Conservation (phyloP, 35 echinoderm and acorn worm species). For the Apostichopus parvimensis region DNA sequence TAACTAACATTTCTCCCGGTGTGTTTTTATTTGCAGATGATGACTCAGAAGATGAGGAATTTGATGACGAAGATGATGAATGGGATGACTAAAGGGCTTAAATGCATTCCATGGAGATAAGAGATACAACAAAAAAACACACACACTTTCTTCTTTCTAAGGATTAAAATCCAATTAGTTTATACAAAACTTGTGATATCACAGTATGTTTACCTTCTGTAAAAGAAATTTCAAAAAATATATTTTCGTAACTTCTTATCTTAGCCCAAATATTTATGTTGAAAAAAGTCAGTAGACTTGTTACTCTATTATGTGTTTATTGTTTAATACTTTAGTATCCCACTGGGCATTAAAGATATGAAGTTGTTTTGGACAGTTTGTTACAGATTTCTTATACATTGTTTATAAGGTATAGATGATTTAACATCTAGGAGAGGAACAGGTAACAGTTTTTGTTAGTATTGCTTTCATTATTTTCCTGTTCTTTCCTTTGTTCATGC, state of each 20-base stretch:
- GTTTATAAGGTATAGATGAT: too few relatives aligned
- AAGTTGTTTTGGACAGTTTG: too few relatives aligned
- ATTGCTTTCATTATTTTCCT: too few relatives aligned
- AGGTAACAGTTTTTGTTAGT: too few relatives aligned
- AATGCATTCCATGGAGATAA: neutral
- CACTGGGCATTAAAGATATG: too few relatives aligned
- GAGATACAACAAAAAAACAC: neutral
- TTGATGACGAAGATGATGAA: conserved; percentile 25
- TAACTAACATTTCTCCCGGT: too few relatives aligned
- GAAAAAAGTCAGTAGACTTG: neutral
- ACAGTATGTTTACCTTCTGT: neutral
- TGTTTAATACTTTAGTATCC: too few relatives aligned
- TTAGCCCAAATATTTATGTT: neutral
- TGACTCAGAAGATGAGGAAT: conserved; percentile 15
- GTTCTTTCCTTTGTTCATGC: too few relatives aligned
- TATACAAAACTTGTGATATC: too few relatives aligned
- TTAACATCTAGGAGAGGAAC: too few relatives aligned
- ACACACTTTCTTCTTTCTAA: neutral
- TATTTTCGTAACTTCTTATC: neutral
- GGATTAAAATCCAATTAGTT: neutral
- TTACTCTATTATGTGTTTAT: neutral
- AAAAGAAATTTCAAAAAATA: neutral
- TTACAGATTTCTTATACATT: too few relatives aligned
- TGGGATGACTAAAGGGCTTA: neutral
- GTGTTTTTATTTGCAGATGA: neutral